Evolutionary conservation across 2,888 invertebrate species (phyloP).

Genomic region (Melanostoma mellinum): DNA sequence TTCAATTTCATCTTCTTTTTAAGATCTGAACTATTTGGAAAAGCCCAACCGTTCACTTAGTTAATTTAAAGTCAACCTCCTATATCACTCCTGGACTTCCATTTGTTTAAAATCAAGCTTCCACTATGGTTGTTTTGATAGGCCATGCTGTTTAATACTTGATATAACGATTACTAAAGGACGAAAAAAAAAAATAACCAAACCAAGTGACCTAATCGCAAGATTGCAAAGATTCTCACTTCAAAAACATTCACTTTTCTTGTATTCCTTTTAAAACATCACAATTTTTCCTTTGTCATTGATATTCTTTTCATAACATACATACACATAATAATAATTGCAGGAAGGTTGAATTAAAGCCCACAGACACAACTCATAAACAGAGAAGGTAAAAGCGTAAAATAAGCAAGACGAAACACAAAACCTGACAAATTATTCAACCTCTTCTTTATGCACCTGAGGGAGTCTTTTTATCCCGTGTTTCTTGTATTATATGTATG

Average conservation of each 20-base stretch:
- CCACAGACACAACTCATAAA: constrained; percentile 1
- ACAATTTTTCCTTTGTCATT: constrained; percentile 42
- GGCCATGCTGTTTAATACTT: too few relatives aligned
- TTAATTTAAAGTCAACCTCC: too few relatives aligned
- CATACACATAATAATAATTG: constrained; percentile 1
- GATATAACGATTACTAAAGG: too few relatives aligned
- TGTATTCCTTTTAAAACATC: constrained; percentile 14
- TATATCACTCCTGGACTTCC: too few relatives aligned
- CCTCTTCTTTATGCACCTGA: constrained; percentile 55
- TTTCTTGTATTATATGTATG: constrained; percentile 12
- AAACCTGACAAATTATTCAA: constrained; percentile 58
- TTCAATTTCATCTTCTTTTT: too few relatives aligned
- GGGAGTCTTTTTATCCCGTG: constrained; percentile 28
- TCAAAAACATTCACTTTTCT: constrained; percentile 28
- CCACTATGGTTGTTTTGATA: too few relatives aligned
- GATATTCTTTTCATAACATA: constrained; percentile 10
- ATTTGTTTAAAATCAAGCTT: too few relatives aligned
- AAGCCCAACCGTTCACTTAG: too few relatives aligned
- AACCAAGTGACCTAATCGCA: constrained; percentile 5
- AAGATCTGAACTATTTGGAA: too few relatives aligned
- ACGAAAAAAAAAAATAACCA: too few relatives aligned
- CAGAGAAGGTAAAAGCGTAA: constrained; percentile 19
- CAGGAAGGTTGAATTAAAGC: neutral
- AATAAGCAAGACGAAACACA: neutral
- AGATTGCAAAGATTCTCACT: constrained; percentile 23